These are phyloP conservation scores for Leptodactylus fuscus DNA, from an alignment of 2,113 vertebrate species.

Conservation along the genomic window DNA sequence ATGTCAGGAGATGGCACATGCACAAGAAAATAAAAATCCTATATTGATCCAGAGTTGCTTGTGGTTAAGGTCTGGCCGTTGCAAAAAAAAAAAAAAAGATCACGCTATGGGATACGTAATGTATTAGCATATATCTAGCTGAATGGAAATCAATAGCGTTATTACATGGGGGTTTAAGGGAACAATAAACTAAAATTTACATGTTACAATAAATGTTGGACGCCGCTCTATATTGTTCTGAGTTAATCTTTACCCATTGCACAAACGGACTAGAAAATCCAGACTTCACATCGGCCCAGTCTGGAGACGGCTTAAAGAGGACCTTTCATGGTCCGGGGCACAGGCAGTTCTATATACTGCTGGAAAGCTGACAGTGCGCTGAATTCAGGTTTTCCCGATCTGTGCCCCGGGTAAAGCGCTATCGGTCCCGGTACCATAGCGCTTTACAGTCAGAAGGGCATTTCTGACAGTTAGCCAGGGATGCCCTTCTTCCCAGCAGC, in stretches of 20 bases:
- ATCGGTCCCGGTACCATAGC: too few relatives aligned
- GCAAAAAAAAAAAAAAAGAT: neutral
- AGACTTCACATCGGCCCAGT: too few relatives aligned
- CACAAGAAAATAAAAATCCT: conserved; percentile 36
- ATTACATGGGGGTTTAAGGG: conserved; percentile 6
- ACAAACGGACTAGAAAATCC: too few relatives aligned
- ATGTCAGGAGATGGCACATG: conserved; percentile 2
- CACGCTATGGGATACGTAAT: neutral
- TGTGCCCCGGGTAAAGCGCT: too few relatives aligned
- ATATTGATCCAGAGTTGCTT: conserved; percentile 26
- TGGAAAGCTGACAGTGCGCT: too few relatives aligned
- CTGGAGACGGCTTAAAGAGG: too few relatives aligned
- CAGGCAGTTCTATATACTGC: too few relatives aligned
- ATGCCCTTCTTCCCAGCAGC: too few relatives aligned
- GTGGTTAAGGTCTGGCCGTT: neutral
- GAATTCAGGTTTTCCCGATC: too few relatives aligned
- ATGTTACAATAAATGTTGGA: neutral
- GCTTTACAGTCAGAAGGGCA: too few relatives aligned
- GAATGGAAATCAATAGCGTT: conserved; percentile 37
- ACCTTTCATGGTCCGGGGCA: too few relatives aligned
- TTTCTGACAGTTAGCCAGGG: too few relatives aligned
- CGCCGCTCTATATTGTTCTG: neutral
- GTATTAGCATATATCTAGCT: conserved; percentile 26
- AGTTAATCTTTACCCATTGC: neutral
- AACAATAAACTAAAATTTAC: neutral